Conservation (phyloP, 2,797 vertebrate species). For the Buphagus erythrorhynchus region DNA sequence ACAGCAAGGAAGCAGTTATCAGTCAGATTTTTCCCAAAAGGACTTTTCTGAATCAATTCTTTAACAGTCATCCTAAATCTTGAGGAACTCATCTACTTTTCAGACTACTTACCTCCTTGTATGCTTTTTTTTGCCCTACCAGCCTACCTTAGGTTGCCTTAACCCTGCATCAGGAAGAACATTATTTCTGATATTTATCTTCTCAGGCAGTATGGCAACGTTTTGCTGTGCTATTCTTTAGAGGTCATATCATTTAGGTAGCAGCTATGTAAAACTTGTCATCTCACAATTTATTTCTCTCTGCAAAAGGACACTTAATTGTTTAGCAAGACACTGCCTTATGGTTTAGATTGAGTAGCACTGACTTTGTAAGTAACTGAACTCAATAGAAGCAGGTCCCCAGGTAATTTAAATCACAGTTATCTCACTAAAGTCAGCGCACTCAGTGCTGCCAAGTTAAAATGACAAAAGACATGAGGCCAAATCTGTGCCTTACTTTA, state of each 20-base stretch:
- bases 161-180: neutral
- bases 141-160: neutral
- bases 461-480: fast-evolving
- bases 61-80: neutral
- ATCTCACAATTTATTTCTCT: neutral
- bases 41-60: neutral
- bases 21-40: neutral
- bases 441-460: neutral
- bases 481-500: neutral
- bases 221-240: neutral
- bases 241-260: neutral
- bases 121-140: neutral
- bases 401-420: neutral
- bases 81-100: neutral
- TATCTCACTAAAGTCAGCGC: neutral
- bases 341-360: neutral
- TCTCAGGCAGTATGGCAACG: neutral
- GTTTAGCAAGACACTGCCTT: neutral
- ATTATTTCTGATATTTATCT: neutral
- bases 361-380: neutral
- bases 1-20: neutral
- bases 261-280: neutral
- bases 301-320: neutral
- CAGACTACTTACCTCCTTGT: neutral
- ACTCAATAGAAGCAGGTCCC: neutral